Evolutionary conservation across 2,888 invertebrate species (phyloP).

Genomic region (Aelia acuminata): DNA sequence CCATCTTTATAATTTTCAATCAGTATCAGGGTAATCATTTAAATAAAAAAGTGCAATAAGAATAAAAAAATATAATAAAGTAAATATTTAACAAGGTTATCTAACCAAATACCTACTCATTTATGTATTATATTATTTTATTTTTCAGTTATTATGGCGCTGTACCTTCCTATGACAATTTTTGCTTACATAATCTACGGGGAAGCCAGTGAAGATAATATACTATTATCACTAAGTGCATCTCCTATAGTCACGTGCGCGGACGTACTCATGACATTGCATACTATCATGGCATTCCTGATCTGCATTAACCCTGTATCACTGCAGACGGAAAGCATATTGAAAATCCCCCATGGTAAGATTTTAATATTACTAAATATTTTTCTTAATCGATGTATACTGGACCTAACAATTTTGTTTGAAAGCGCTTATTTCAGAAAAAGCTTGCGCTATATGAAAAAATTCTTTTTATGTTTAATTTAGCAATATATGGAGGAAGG

Average conservation of each 20-base stretch:
- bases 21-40: too few species aligned
- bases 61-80: too few species aligned
- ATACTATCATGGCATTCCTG: conserved; percentile 78
- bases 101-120: too few species aligned
- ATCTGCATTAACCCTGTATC: conserved; percentile 81
- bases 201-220: conserved; percentile 74
- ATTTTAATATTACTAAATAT: background rate
- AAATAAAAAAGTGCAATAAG: too few species aligned
- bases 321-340: conserved; percentile 79
- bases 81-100: too few species aligned
- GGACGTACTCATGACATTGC: conserved; percentile 76
- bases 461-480: too few species aligned
- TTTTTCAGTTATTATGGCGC: conserved; percentile 72
- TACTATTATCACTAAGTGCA: conserved; percentile 73
- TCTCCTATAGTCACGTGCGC: conserved; percentile 74
- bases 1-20: too few species aligned
- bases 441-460: too few species aligned
- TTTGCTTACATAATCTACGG: conserved; percentile 78
- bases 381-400: background rate
- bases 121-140: too few species aligned
- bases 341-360: conserved; percentile 75
- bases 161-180: conserved; percentile 76
- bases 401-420: too few species aligned
- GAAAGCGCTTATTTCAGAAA: too few species aligned
- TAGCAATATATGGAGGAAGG: too few species aligned